phyloP scores from a whole-genome alignment of 2,797 vertebrate species.

The Malurus splendens region DNA sequence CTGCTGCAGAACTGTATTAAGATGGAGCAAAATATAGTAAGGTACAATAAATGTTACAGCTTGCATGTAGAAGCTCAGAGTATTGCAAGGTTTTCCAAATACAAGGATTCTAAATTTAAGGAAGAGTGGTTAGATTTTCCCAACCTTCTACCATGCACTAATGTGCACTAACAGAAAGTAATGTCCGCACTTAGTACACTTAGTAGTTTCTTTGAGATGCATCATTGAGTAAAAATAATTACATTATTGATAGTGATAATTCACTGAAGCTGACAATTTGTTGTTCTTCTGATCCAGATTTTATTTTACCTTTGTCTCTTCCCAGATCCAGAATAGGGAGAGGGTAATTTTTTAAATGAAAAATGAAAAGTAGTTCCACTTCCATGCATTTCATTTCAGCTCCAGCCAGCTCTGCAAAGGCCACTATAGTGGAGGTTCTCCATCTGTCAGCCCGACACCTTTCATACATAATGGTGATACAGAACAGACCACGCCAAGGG shows the following conservation, averaged over 20 bases:
- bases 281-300: not conserved
- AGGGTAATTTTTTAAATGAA: not conserved
- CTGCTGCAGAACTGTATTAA: constrained; percentile 1
- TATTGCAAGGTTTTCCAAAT: not conserved
- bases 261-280: not conserved
- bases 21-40: not conserved
- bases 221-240: not conserved
- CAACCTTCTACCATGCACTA: not conserved
- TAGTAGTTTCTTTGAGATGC: not conserved
- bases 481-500: not conserved
- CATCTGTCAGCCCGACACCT: not conserved
- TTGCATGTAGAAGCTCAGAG: not conserved
- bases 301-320: not conserved
- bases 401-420: not conserved
- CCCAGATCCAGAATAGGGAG: not conserved
- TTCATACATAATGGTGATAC: not conserved
- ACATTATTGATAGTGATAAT: not conserved
- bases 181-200: not conserved
- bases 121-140: not conserved
- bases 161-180: not conserved
- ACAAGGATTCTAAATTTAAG: not conserved
- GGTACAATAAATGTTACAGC: not conserved
- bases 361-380: not conserved
- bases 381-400: not conserved
- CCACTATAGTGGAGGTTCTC: not conserved